Evolutionary conservation across 1,140 invertebrate genomes (phyloP).

Genomic region (Scaptomyza graminum): DNA sequence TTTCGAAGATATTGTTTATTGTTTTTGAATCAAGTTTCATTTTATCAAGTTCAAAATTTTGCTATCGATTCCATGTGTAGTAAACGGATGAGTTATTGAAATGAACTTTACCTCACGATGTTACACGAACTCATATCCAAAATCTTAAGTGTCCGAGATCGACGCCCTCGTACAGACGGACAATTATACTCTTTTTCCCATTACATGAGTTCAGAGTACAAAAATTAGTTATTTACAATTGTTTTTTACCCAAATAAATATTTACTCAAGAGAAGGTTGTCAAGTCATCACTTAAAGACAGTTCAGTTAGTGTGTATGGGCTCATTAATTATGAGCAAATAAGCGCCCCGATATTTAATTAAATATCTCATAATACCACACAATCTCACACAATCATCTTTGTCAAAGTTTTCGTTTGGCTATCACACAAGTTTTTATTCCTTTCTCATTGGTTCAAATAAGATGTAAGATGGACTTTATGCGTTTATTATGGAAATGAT

Average conservation of each 20-base stretch:
- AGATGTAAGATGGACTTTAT: constrained; percentile 9
- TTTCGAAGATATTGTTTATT: too few relatives aligned
- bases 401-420: constrained; percentile 60
- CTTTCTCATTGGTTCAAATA: too few relatives aligned
- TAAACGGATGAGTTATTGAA: too few relatives aligned
- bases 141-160: too few relatives aligned
- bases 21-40: too few relatives aligned
- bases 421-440: too few relatives aligned
- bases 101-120: too few relatives aligned
- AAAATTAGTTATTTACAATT: constrained; percentile 24
- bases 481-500: constrained; percentile 37
- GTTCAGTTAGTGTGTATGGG: constrained; percentile 38
- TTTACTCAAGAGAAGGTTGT: constrained; percentile 54
- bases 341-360: constrained; percentile 55
- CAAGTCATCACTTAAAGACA: constrained; percentile 49
- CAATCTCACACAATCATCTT: constrained; percentile 53
- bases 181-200: too few relatives aligned
- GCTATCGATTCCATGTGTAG: too few relatives aligned
- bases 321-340: constrained; percentile 61
- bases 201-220: neutral
- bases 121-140: too few relatives aligned
- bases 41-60: too few relatives aligned
- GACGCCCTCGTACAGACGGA: too few relatives aligned
- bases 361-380: constrained; percentile 42
- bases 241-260: constrained; percentile 45